phyloP scores from a whole-genome alignment of 2,888 invertebrate genomes.

The Germaria angustata region DNA sequence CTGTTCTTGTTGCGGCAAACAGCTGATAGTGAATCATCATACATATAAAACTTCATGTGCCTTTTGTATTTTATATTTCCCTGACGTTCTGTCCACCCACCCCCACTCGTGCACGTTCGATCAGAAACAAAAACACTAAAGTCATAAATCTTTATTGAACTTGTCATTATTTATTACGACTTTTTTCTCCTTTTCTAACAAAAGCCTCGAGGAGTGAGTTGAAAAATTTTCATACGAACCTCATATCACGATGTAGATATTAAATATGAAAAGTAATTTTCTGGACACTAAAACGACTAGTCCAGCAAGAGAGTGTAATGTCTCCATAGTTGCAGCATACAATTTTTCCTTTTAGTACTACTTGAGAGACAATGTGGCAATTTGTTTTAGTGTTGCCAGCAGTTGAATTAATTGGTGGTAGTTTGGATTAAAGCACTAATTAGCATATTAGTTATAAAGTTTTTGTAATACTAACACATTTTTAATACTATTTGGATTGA shows the following conservation, averaged over 20 bases:
- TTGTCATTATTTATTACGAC: slow-evolving; percentile 79
- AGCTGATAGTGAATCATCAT: slow-evolving; percentile 36
- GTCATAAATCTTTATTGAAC: slow-evolving; percentile 80
- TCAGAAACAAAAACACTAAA: slow-evolving; percentile 56
- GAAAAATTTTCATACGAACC: not conserved
- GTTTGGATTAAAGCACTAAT: not conserved
- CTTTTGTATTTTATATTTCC: slow-evolving; percentile 62
- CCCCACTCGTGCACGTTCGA: slow-evolving; percentile 8
- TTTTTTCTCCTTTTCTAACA: slow-evolving; percentile 49
- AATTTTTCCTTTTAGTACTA: slow-evolving; percentile 21
- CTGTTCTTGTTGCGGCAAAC: slow-evolving; percentile 21
- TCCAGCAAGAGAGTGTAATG: slow-evolving; percentile 40
- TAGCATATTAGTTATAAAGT: no score
- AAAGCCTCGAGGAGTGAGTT: slow-evolving; percentile 52
- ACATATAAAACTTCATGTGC: slow-evolving; percentile 36
- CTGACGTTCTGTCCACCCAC: slow-evolving; percentile 63
- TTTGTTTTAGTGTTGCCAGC: slow-evolving; percentile 35
- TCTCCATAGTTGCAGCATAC: slow-evolving; percentile 49
- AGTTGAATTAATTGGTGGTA: not conserved
- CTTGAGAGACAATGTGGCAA: not conserved
- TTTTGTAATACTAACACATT: no score
- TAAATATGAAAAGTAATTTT: slow-evolving; percentile 61
- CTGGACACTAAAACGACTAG: slow-evolving; percentile 60
- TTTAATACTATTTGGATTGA: no score
- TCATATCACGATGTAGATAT: slow-evolving; percentile 37